Evolutionary conservation across 2,113 vertebrate species (phyloP), one percentile per base, ranked within the genome.

Genomic region (Zingel zingel): DNA sequence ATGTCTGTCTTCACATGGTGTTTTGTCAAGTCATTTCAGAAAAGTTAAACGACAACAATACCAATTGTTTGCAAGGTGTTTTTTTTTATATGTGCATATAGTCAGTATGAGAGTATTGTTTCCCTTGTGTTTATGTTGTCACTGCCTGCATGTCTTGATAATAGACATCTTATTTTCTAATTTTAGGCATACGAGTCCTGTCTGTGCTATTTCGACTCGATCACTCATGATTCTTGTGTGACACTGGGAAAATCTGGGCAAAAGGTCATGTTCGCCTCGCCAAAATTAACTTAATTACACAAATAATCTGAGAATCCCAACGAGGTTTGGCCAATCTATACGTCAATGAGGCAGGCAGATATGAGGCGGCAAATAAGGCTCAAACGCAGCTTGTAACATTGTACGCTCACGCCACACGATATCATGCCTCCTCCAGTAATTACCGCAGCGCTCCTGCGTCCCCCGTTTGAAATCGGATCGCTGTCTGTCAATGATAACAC

Each of bases 371-470:
- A 86, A 92, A 91, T 80, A 86, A 91, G 90, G 88, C 79, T 68
- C 84, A 87, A 91, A 89, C 65, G 77, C 88, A 80, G 89, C 91
- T 84, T 91, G 94, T 94, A 93, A 93, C 83, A 74, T 48, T 84
- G 92, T 80, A 72, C 18, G 70, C 87, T 84, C 54, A 57, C 76
- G 84, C 75, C 79, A 93, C 80, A 54, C 27, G 90, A 94, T 68
- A 93, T 87, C 74, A 33, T 8, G 74, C 75, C 72, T 79, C 79
- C 91, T 93, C 93, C 92, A 89, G 91, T 94, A 94, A 94, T 94
- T 91, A 93, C 94, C 48, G 86, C 13, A 66, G 45, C 30, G 58
- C 86, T 86, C 54, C 83, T 39, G 83, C 87, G 57, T 74, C 83
- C 75, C 74, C 65, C 3, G 54, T 86, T 88, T 76, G 94, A 91